These are phyloP conservation scores for Syngnathus acus DNA, from an alignment of 2,797 vertebrate species.

Conservation along the genomic window DNA sequence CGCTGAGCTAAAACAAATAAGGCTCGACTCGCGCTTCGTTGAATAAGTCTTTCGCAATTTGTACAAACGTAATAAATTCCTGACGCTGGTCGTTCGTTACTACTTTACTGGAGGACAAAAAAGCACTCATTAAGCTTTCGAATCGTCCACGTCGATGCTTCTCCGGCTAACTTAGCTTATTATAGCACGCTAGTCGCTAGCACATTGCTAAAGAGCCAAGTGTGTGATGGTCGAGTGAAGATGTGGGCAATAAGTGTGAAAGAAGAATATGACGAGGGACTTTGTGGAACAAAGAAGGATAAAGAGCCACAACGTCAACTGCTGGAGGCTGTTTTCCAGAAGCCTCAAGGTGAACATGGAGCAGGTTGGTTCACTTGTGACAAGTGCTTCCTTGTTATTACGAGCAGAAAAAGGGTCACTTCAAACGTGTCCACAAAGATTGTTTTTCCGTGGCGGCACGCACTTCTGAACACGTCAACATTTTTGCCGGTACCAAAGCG, in stretches of 20 bases:
- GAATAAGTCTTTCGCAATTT: too few species aligned
- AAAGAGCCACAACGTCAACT: neutral
- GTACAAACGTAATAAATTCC: too few species aligned
- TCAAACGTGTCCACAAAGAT: too few species aligned
- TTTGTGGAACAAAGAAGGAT: neutral
- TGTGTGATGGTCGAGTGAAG: neutral
- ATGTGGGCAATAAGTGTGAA: neutral
- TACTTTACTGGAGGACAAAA: too few species aligned
- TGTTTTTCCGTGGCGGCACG: too few species aligned
- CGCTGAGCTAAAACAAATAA: too few species aligned
- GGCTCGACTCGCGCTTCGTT: too few species aligned
- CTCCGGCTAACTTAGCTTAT: neutral
- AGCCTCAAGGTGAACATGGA: neutral
- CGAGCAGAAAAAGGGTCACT: too few species aligned
- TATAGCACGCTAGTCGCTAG: neutral
- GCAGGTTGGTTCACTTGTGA: neutral
- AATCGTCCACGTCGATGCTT: too few species aligned
- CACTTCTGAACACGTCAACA: too few species aligned
- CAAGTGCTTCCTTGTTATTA: neutral
- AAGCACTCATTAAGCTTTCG: neutral
- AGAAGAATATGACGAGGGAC: neutral
- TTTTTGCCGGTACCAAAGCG: neutral
- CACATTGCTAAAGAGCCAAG: neutral
- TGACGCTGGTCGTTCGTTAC: too few species aligned
- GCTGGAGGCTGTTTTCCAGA: neutral